Evolutionary conservation across 1,140 invertebrate species (phyloP), one percentile per base, ranked within the genome.

Genomic region (Matsumurasca onukii): DNA sequence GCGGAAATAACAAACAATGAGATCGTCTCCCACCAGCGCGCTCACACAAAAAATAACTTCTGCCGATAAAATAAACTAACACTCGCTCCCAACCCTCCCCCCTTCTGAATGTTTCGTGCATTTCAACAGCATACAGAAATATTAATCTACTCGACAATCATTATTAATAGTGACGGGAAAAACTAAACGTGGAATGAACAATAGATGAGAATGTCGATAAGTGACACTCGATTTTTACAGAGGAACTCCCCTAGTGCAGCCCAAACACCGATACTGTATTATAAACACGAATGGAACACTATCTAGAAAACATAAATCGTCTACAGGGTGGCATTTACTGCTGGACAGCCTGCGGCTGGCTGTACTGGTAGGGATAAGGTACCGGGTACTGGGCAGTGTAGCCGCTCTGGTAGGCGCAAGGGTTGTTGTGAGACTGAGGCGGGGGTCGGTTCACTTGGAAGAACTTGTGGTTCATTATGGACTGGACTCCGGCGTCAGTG

Each of bases 391-490:
- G 57, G 2, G 68, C 31, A 12, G 63, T 30, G 20, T 67, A 69
- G 5, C 70, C 68, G 5, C 83, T 85, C 67, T 86, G 85, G 67
- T 85, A 86, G 20, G 84, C 84, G 72, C 84, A 86, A 52, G 70
- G 71, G 55, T 83, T 85, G 13, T 82, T 78, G n/a, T n/a, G n/a
- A n/a, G n/a, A n/a, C n/a, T n/a, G n/a, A 64, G 78, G 79, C 3
- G 85, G 79, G 63, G 83, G 80, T 64, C 83, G 78, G 67, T 79
- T 81, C 49, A 68, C 69, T 73, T 86, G 85, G 81, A 86, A 87
- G 78, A 86, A 87, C 72, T 86, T 87, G 77, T 83, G 85, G 75
- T 83, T 86, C 55, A 86, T 82, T 31, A 86, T 77, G 20, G 80
- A 83, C 63, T 86, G 84, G 45, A 86, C 82, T n/a, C 80, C 77